A percentile compares a stretch with the other conserved stretches of the same genome.
These are phyloP conservation scores for Trialeurodes vaporariorum DNA, from an alignment of 1,140 invertebrate species.

Conservation along the genomic window DNA sequence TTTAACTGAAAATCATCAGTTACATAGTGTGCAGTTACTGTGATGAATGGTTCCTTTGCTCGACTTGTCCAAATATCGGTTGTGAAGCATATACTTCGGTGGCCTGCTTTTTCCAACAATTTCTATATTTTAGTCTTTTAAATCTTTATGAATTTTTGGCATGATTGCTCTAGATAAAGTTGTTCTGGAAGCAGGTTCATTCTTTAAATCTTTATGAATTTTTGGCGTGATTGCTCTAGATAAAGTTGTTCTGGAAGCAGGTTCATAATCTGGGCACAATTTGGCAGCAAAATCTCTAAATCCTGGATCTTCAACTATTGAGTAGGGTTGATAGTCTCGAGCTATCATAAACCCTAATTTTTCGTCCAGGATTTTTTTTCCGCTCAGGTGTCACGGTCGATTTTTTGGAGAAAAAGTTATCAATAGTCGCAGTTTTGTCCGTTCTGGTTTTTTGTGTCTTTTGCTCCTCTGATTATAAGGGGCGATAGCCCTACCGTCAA, in stretches of 20 bases:
- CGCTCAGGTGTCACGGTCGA: slow-evolving; percentile 6
- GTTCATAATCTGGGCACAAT: slow-evolving; percentile 20
- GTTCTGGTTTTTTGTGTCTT: too few relatives aligned
- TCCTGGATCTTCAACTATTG: slow-evolving; percentile 21
- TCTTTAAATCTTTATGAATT: slow-evolving; percentile 18
- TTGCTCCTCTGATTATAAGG: too few relatives aligned
- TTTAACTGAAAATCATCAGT: slow-evolving; percentile 20
- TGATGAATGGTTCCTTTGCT: slow-evolving; percentile 22
- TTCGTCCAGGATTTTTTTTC: slow-evolving; percentile 14
- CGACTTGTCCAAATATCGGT: slow-evolving; percentile 25
- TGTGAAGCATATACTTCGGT: slow-evolving; percentile 18
- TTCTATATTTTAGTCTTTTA: slow-evolving; percentile 11
- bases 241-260: slow-evolving; percentile 19
- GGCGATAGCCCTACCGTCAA: too few relatives aligned
- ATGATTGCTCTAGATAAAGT: slow-evolving; percentile 20
- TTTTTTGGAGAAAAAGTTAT: too few relatives aligned
- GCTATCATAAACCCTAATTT: slow-evolving; percentile 19
- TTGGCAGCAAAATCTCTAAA: slow-evolving; percentile 21
- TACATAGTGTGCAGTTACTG: slow-evolving; percentile 24
- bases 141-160: slow-evolving; percentile 19
- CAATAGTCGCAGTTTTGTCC: too few relatives aligned
- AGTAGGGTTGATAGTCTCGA: slow-evolving; percentile 23
- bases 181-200: too few relatives aligned
- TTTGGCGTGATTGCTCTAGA: slow-evolving; percentile 20
- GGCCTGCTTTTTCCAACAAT: slow-evolving; percentile 8